A percentile compares a stretch with the other conserved stretches of the same genome.
These are phyloP conservation scores for Xanthia icteritia DNA, from an alignment of 2,888 invertebrate genomes.

Conservation along the genomic window DNA sequence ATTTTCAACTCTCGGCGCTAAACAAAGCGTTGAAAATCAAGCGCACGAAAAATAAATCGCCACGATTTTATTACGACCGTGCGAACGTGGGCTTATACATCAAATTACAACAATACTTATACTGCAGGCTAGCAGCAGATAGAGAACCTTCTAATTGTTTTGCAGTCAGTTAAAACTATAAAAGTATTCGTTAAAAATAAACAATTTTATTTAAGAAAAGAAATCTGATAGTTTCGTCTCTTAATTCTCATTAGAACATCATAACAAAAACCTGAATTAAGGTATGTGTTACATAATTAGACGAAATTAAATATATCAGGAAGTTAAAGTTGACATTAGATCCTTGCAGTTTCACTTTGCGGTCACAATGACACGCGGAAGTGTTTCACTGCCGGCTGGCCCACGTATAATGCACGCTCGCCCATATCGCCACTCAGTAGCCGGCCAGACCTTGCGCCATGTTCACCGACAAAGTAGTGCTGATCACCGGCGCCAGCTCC, in stretches of 20 bases:
- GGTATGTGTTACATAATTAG: constrained; percentile 14
- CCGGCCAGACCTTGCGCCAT: constrained; percentile 67
- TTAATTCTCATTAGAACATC: background rate
- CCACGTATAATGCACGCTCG: constrained; percentile 63
- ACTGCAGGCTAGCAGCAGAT: background rate
- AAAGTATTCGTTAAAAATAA: background rate
- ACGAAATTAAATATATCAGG: constrained; percentile 67
- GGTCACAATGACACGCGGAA: constrained; percentile 71
- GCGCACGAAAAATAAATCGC: too few species aligned
- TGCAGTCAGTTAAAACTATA: background rate
- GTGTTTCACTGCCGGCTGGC: constrained; percentile 54
- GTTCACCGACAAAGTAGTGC: constrained; percentile 83
- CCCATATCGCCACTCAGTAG: constrained; percentile 64
- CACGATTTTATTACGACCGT: too few species aligned
- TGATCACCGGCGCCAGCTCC: constrained; percentile 84
- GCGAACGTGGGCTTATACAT: too few species aligned
- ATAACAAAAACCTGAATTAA: background rate
- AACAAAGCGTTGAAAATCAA: too few species aligned
- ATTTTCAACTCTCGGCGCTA: too few species aligned
- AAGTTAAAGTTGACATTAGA: constrained; percentile 62
- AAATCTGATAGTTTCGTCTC: background rate
- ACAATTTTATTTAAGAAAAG: background rate
- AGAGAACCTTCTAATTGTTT: background rate
- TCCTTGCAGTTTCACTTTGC: constrained; percentile 66
- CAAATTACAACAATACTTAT: background rate